Conservation (phyloP, 2,888 invertebrate species). For the Diplolepis rosae region DNA sequence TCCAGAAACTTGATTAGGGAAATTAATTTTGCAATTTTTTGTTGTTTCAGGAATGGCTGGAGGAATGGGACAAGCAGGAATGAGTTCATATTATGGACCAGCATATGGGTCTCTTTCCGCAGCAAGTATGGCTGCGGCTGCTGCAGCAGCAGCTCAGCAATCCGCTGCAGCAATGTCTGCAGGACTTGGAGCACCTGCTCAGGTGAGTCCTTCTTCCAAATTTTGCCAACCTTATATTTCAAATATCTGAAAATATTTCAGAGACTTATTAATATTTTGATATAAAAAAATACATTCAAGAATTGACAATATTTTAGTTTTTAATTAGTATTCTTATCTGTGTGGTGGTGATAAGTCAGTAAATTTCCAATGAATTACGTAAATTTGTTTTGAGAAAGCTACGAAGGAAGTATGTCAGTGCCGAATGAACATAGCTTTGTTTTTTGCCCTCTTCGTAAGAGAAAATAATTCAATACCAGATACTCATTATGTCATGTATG, state of each 20-base stretch:
- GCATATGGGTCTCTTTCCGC: conserved; percentile 84
- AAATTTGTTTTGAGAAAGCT: not conserved
- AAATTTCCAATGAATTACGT: not conserved
- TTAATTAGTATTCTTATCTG: too few relatives aligned
- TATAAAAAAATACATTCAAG: too few relatives aligned
- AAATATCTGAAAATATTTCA: not conserved
- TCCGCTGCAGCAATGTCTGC: conserved; percentile 80
- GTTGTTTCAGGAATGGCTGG: conserved; percentile 81
- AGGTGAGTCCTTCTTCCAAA: conserved; percentile 76
- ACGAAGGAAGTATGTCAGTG: not conserved
- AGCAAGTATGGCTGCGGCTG: conserved; percentile 82
- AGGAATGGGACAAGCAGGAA: conserved; percentile 80
- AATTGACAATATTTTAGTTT: too few relatives aligned
- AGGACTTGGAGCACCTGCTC: conserved; percentile 80
- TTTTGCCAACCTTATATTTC: not conserved
- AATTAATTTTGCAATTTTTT: not conserved
- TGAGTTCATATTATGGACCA: conserved; percentile 81
- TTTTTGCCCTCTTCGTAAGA: conserved; percentile 2
- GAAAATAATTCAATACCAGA: conserved; percentile 15
- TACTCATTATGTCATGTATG: conserved; percentile 1
- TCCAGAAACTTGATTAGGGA: too few relatives aligned
- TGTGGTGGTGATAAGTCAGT: not conserved
- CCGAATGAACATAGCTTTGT: not conserved
- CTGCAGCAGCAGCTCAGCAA: conserved; percentile 82
- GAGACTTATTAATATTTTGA: too few relatives aligned